A percentile compares a stretch with the other conserved stretches of the same genome.
Evolutionary conservation across 2,888 invertebrate genomes (phyloP).

Genomic region (Thymelicus acteon): DNA sequence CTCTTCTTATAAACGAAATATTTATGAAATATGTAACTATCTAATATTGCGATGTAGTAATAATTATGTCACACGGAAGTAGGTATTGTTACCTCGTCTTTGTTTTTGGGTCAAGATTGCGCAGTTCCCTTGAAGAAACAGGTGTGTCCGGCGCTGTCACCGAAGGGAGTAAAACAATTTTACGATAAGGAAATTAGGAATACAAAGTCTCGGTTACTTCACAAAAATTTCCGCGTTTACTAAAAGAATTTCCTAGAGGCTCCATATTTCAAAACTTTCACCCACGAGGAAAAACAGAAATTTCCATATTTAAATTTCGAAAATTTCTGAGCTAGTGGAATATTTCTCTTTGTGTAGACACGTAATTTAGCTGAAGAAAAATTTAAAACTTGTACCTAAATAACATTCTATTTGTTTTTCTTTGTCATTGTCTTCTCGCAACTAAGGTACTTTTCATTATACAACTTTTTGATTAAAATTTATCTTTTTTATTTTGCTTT

Average conservation of each 20-base stretch:
- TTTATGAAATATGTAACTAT: too few relatives aligned
- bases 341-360: conserved; percentile 18
- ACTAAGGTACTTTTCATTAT: conserved; percentile 30
- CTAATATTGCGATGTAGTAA: too few relatives aligned
- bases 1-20: too few relatives aligned
- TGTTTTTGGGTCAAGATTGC: neutral
- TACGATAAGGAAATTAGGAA: conserved; percentile 5
- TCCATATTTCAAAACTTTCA: conserved; percentile 8
- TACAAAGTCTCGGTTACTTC: neutral
- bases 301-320: conserved; percentile 32
- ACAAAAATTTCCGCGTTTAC: neutral
- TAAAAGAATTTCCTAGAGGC: neutral
- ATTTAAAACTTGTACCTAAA: conserved; percentile 1
- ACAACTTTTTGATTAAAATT: conserved; percentile 31
- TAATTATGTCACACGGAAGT: too few relatives aligned
- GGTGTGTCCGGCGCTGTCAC: conserved; percentile 7
- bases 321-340: conserved; percentile 11
- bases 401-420: conserved; percentile 15
- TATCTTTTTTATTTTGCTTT: conserved; percentile 19
- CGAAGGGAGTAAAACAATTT: conserved; percentile 1
- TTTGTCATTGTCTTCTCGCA: conserved; percentile 3
- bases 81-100: neutral
- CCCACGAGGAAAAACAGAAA: conserved; percentile 5
- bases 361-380: neutral
- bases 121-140: neutral